Evolutionary conservation across 2,888 invertebrate species (phyloP).

Genomic region (Xanthorhoe spadicearia): DNA sequence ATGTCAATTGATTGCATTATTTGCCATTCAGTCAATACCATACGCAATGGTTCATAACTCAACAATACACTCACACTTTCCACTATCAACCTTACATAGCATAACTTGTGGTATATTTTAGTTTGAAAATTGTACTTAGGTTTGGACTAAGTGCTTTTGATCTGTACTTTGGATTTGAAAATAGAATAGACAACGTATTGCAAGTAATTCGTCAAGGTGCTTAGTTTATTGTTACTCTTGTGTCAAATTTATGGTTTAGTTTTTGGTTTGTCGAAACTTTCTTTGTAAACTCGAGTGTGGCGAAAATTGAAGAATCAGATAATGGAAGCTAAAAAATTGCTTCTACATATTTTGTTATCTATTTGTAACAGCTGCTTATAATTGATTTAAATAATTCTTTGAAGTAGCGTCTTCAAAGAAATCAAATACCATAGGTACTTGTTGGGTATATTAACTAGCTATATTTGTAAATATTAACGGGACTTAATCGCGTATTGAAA

Average conservation of each 20-base stretch:
- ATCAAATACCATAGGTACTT: too few species aligned
- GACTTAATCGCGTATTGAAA: too few species aligned
- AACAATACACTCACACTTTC: constrained; percentile 2
- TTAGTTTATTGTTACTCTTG: constrained; percentile 55
- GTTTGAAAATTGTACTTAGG: not conserved
- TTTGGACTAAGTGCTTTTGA: constrained; percentile 19
- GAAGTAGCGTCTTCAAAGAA: too few species aligned
- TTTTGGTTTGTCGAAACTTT: constrained; percentile 30
- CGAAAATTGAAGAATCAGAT: constrained; percentile 18
- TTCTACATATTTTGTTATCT: not conserved
- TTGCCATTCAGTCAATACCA: constrained; percentile 58
- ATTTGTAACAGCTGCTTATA: not conserved
- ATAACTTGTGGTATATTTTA: not conserved
- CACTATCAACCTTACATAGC: constrained; percentile 3
- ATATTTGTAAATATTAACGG: too few species aligned
- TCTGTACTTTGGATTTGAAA: constrained; percentile 37
- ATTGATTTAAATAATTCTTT: too few species aligned
- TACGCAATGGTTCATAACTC: constrained; percentile 46
- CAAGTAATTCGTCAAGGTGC: constrained; percentile 72
- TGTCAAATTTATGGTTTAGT: constrained; percentile 54
- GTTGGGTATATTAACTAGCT: too few species aligned
- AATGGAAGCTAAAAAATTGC: not conserved
- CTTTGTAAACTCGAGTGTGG: constrained; percentile 9
- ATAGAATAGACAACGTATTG: constrained; percentile 62
- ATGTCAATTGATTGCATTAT: constrained; percentile 75